Conservation (phyloP, 2,113 vertebrate genomes). For the Vulpes lagopus region DNA sequence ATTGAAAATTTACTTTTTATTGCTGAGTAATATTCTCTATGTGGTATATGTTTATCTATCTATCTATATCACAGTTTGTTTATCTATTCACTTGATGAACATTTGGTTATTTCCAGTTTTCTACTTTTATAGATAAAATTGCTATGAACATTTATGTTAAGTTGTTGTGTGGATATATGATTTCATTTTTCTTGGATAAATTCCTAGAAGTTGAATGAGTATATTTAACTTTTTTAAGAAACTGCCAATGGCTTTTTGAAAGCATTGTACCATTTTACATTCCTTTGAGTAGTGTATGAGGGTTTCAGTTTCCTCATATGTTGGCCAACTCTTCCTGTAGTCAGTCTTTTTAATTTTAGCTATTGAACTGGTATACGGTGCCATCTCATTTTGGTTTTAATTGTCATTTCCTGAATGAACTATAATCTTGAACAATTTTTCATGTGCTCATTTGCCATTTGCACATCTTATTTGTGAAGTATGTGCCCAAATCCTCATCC, state of each 20-base stretch:
- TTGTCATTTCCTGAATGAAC: conserved; percentile 41
- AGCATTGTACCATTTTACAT: not conserved
- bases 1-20: conserved; percentile 27
- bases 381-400: not conserved
- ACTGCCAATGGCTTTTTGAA: not conserved
- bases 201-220: not conserved
- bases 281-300: not conserved
- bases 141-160: not conserved
- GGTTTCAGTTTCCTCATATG: not conserved
- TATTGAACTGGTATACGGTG: not conserved
- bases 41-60: not conserved
- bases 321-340: not conserved
- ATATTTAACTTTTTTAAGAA: conserved; percentile 8
- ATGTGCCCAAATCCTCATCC: not conserved
- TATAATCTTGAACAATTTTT: not conserved
- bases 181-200: conserved; percentile 49
- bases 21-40: not conserved
- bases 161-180: not conserved
- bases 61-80: not conserved
- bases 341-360: conserved; percentile 20
- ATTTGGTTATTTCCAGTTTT: conserved; percentile 13
- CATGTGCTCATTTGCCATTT: not conserved
- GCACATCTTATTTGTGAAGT: conserved; percentile 4
- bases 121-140: conserved; percentile 18
- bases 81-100: not conserved